These are phyloP conservation scores for Danio jaintianensis DNA, from an alignment of 2,797 vertebrate species.

Conservation along the genomic window DNA sequence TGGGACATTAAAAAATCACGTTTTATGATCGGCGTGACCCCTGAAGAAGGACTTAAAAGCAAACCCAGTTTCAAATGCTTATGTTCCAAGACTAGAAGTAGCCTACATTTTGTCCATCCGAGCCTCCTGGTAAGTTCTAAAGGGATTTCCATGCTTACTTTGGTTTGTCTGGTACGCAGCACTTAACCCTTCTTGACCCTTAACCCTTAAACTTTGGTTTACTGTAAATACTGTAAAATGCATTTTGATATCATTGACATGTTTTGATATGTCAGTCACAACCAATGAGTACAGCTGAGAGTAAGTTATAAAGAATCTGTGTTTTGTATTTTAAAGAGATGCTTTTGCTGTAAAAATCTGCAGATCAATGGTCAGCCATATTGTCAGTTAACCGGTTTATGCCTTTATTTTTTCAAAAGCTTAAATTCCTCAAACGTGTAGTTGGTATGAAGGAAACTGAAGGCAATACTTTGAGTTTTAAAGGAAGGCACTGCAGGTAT, in stretches of 20 bases:
- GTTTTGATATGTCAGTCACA: constrained; percentile 85
- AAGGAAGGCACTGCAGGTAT: not conserved
- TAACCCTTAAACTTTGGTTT: constrained; percentile 63
- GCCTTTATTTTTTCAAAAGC: constrained; percentile 34
- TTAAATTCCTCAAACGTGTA: constrained; percentile 21
- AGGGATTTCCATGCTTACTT: not conserved
- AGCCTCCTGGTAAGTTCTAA: constrained; percentile 10
- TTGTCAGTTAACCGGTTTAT: constrained; percentile 41
- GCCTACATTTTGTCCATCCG: not conserved
- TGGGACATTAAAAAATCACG: not conserved
- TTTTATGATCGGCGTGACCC: not conserved
- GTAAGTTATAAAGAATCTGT: constrained; percentile 73
- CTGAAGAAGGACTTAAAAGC: not conserved
- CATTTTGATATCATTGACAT: constrained; percentile 91
- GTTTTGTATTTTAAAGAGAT: constrained; percentile 62
- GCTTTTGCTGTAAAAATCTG: constrained; percentile 57
- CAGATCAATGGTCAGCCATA: constrained; percentile 33
- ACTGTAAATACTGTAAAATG: constrained; percentile 89
- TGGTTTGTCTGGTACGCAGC: constrained; percentile 37
- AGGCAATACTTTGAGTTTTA: constrained; percentile 33
- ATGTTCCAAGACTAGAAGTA: not conserved
- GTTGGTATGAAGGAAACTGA: constrained; percentile 31
- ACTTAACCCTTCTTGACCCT: constrained; percentile 39
- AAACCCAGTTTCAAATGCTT: constrained; percentile 13
- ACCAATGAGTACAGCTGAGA: constrained; percentile 75